Evolutionary conservation across 2,113 vertebrate genomes (phyloP), one percentile per base, ranked within the genome.

Genomic region (Syngnathus typhle): DNA sequence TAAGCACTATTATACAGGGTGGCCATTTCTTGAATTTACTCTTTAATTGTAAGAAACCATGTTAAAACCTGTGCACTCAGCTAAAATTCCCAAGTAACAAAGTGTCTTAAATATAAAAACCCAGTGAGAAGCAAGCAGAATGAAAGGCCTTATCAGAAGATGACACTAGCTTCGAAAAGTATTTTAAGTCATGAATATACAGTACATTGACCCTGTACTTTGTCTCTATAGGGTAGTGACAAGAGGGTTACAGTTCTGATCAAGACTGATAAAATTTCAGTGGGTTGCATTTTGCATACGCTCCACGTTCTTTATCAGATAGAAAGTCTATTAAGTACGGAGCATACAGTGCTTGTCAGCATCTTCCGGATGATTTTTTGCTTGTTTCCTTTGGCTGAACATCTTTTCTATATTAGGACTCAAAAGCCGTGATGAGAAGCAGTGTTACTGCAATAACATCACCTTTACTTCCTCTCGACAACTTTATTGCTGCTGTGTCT

Each of bases 231-330:
- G 73, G 60, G 67, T 73, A 32, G 71, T 75, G 74, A 79, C 72
- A 72, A 64, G 60, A 68, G 44, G 56, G 64, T 74, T 82, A 41
- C 59, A 41, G n/a, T 60, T 60, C 37, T n/a, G 59, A 60, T 78
- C 60, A 68, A 68, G 38, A 51, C 38, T 71, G 18, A 13, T 27
- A 47, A 66, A 76, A 68, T 79, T 81, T 70, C 76, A 73, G 81
- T 69, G 65, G 39, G 15, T 63, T 51, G 55, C 37, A 64, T 69
- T 60, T 52, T 10, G 27, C 64, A 59, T 67, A 59, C 56, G 39
- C 43, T 23, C 62, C 19, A 32, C 56, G 27, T 72, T 70, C 84
- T 87, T 85, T 80, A 82, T 87, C 82, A 87, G 83, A 78, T 81
- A 67, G 27, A 32, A 75, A 71, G 59, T 77, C 64, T 75, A 69